Conservation (phyloP, 2,888 invertebrate genomes). For the Amblyjoppa fuscipennis region DNA sequence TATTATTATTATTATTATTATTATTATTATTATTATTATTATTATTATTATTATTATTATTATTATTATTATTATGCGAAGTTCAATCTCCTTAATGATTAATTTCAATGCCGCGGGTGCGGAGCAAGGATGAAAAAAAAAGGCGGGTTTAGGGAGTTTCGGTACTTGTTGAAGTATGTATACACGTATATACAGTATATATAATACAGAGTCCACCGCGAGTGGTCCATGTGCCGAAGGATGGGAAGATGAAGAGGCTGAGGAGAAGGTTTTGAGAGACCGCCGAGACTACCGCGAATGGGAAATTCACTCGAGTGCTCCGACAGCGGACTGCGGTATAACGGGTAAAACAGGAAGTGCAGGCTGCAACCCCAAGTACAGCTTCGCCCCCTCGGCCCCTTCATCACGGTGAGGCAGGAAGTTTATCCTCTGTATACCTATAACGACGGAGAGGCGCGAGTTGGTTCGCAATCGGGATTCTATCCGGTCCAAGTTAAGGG, state of each 20-base stretch:
- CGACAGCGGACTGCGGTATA: slow-evolving; percentile 57
- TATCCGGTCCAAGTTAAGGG: slow-evolving; percentile 13
- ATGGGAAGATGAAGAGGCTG: slow-evolving; percentile 57
- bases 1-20: background rate
- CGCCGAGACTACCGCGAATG: slow-evolving; percentile 59
- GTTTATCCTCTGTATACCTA: slow-evolving; percentile 52
- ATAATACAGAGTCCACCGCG: slow-evolving; percentile 40
- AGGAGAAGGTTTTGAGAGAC: slow-evolving; percentile 52
- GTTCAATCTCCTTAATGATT: background rate
- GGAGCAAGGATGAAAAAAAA: background rate
- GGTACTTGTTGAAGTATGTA: slow-evolving; percentile 39
- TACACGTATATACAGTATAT: slow-evolving; percentile 16
- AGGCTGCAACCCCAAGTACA: slow-evolving; percentile 42
- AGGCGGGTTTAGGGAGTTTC: slow-evolving; percentile 33
- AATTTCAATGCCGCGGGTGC: slow-evolving; percentile 27
- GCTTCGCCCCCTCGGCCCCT: slow-evolving; percentile 29
- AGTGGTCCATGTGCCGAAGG: slow-evolving; percentile 56
- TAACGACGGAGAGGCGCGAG: slow-evolving; percentile 42
- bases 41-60: background rate
- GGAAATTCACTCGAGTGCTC: slow-evolving; percentile 69
- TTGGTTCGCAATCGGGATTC: slow-evolving; percentile 28
- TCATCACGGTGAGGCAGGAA: slow-evolving; percentile 45
- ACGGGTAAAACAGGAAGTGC: slow-evolving; percentile 62
- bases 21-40: slow-evolving; percentile 5
- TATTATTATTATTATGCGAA: background rate